Base-by-base conservation (phyloP, 1,140 invertebrate genomes). In the Chrysomallon squamiferum region DNA sequence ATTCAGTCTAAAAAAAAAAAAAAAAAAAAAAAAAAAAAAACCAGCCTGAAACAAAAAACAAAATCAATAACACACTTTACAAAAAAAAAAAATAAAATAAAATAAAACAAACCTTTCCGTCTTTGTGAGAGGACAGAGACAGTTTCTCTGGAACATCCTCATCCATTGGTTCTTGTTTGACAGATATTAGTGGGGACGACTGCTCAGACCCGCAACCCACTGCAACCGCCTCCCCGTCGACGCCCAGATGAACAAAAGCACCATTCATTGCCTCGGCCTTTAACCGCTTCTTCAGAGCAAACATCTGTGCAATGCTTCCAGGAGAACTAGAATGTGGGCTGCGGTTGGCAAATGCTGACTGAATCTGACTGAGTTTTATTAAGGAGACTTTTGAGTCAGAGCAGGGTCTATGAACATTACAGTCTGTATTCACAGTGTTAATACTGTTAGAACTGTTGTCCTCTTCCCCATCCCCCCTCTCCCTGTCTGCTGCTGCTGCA, bases 351-450 rank as follows among this genome's bases (percentile, higher is more conserved):
- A 64, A 69, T 22, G 67, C 67, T 29, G 67, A 69, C 29, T 59
- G 43, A 22, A 69, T 69, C 47, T 64, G 62, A 62, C 67, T 69
- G 2, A 69, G 61, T 43, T 69, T 69, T 45, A 69, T 69, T 18
- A 69, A 47, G 56, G 57, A 54, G n/a, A 64, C 43, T 32, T 52
- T 62, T 15, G 67, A 50, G 6, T 62, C 67, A 9, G 35, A 38
- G 35, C 35, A 38, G 35, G 15, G 35, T 38, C 35, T 38, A 15
- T 38, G 35, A 38, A 15, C 6, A 15, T 38, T 38, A 38, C 6
- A 38, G 35, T 38, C 35, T 5, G 35, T 38, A 15, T 38, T 38
- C 15, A 38, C 5, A 5, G 15, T 38, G 35, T 38, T 38, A 38
- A 38, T 38, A 38, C 35, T 38, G 35, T 38, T 38, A n/a, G n/a